Base-by-base conservation (phyloP, 2,888 invertebrate genomes). In the Pachymerium ferrugineum region DNA sequence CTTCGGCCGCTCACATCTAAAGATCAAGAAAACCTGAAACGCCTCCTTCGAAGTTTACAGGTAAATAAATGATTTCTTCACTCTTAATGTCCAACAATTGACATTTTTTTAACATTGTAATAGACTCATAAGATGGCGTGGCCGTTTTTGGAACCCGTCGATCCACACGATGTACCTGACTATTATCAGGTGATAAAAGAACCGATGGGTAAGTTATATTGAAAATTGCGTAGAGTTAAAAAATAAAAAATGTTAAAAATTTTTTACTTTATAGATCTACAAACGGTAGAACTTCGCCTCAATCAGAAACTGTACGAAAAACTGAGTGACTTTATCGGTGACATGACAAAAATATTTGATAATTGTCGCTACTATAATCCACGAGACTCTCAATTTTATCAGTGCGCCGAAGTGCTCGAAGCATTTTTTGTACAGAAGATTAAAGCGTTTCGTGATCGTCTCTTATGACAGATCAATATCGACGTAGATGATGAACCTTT, bases 361-460 rank as follows among this genome's bases (percentile, higher is more conserved):
- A 99, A 99, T 85, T 98, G 98, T 86, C 91, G 97, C 78, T 94
- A 94, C 82, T 97, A 96, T 85, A 97, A 97, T 85, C 93, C 95
- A 75, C 91, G 92, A 81, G 95, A 95, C 83, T 94, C 97, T 19
- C 92, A 94, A 76, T 96, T 97, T 85, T 97, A 93, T 85, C 92
- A 95, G 81, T 96, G 96, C 85, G 97, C 97, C 25, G 96, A 97
- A 83, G 90, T 92, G 73, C 86, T 98, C 77, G 97, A 98, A 85
- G 91, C 92, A 76, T 96, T 91, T 84, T 97, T 98, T 86, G 93
- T 94, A 82, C 92, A 93, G 85, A 94, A 94, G 87, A 92, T 95
- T 78, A 79, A 79, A 75, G 74, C 77, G 54, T 79, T 78, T 42
- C 73, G 78, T 19, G 78, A 78, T 29, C 77, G 74, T 31, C 76